Conservation (phyloP, 2,797 vertebrate species). For the Pipistrellus kuhlii region DNA sequence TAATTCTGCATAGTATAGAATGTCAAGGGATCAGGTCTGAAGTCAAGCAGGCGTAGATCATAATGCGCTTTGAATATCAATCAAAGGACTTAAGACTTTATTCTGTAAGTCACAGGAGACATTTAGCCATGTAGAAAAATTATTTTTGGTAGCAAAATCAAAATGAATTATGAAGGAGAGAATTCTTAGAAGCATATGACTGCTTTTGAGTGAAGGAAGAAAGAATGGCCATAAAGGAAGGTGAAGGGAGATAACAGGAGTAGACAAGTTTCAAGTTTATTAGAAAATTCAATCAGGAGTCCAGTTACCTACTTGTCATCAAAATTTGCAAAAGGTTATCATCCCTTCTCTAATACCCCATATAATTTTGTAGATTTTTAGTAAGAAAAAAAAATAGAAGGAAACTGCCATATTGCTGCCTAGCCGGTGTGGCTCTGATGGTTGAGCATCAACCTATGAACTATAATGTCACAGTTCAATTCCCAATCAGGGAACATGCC, state of each 20-base stretch:
- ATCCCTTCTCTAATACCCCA: not conserved
- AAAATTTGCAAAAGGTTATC: not conserved
- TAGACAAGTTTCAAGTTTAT: not conserved
- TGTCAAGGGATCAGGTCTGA: not conserved
- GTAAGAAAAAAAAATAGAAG: not conserved
- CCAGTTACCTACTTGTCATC: not conserved
- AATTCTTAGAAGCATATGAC: not conserved
- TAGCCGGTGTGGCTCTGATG: too few species aligned
- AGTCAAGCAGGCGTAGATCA: not conserved
- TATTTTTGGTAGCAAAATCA: slow-evolving; percentile 6
- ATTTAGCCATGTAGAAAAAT: not conserved
- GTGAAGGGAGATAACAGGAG: not conserved
- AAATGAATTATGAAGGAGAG: not conserved
- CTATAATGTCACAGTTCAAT: too few species aligned
- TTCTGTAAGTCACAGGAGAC: not conserved
- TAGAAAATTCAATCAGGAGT: not conserved
- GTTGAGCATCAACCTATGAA: too few species aligned
- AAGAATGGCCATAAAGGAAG: not conserved
- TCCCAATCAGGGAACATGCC: too few species aligned
- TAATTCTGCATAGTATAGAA: not conserved
- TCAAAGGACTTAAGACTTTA: not conserved
- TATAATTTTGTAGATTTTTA: slow-evolving; percentile 1
- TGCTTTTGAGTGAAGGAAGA: not conserved
- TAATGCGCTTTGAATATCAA: not conserved
- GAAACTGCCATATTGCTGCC: too few species aligned